Evolutionary conservation across 2,888 invertebrate species (phyloP).

Genomic region (Agonopterix heracliana): DNA sequence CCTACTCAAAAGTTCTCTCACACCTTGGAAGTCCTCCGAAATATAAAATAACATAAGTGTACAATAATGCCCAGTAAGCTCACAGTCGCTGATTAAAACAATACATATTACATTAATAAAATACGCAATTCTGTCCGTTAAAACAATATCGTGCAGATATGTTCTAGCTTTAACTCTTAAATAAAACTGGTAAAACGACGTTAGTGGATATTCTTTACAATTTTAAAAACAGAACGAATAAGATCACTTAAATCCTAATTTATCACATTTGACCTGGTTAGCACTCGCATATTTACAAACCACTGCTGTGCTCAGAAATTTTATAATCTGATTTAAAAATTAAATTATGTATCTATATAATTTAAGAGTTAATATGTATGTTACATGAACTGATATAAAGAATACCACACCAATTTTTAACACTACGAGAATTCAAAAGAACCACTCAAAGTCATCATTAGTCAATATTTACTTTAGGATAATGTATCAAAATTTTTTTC

Average conservation of each 20-base stretch:
- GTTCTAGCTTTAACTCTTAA: constrained; percentile 24
- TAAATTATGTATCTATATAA: constrained; percentile 40
- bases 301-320: constrained; percentile 58
- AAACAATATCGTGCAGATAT: constrained; percentile 25
- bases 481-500: too few relatives aligned
- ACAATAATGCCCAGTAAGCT: constrained; percentile 60
- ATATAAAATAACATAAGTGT: constrained; percentile 33
- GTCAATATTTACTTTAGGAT: background rate
- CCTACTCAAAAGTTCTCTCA: constrained; percentile 15
- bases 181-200: constrained; percentile 23
- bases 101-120: constrained; percentile 18
- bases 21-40: constrained; percentile 28
- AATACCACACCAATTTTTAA: constrained; percentile 73
- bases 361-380: constrained; percentile 48
- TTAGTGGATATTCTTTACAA: constrained; percentile 13
- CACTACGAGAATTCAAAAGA: constrained; percentile 66
- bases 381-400: constrained; percentile 67
- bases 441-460: constrained; percentile 54
- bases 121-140: constrained; percentile 16
- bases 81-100: constrained; percentile 38
- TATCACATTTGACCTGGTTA: constrained; percentile 73
- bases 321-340: constrained; percentile 55
- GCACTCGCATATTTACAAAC: constrained; percentile 58
- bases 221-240: constrained; percentile 26
- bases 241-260: constrained; percentile 62